phyloP scores from a whole-genome alignment of 1,140 invertebrate genomes.

The Augochlora pura region DNA sequence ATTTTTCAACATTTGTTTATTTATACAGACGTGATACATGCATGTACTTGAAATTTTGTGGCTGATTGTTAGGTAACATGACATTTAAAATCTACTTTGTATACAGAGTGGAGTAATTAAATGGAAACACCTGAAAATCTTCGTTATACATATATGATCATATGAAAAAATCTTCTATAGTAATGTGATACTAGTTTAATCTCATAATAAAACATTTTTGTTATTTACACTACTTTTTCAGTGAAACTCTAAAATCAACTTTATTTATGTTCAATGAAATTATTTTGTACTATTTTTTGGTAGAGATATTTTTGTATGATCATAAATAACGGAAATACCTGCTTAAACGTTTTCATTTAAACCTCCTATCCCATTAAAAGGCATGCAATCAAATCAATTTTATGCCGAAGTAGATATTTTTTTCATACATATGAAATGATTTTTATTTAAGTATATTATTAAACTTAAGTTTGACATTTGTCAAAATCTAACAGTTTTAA shows the following conservation, averaged over 20 bases:
- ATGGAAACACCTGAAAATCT: no score
- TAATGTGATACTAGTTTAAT: no score
- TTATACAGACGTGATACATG: slow-evolving; percentile 1
- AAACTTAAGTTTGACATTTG: slow-evolving; percentile 20
- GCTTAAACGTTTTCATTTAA: no score
- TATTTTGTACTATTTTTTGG: no score
- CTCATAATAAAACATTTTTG: no score
- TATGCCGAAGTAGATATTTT: slow-evolving; percentile 31
- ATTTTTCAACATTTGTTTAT: slow-evolving; percentile 2
- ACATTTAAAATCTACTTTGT: slow-evolving; percentile 28
- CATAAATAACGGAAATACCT: no score
- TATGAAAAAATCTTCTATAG: no score
- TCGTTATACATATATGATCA: no score
- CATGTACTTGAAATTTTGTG: slow-evolving; percentile 15
- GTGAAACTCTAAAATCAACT: no score
- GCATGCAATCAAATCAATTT: slow-evolving; percentile 52
- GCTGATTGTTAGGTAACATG: slow-evolving; percentile 12
- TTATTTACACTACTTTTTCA: no score
- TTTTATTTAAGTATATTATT: slow-evolving; percentile 30
- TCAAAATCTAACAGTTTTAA: slow-evolving; percentile 5
- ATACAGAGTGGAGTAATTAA: not conserved
- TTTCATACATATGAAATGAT: slow-evolving; percentile 9
- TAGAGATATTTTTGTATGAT: no score
- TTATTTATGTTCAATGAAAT: no score
- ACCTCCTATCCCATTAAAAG: not conserved